These are phyloP conservation scores for Acanthurus tractus DNA, from an alignment of 2,797 vertebrate species.

Conservation along the genomic window DNA sequence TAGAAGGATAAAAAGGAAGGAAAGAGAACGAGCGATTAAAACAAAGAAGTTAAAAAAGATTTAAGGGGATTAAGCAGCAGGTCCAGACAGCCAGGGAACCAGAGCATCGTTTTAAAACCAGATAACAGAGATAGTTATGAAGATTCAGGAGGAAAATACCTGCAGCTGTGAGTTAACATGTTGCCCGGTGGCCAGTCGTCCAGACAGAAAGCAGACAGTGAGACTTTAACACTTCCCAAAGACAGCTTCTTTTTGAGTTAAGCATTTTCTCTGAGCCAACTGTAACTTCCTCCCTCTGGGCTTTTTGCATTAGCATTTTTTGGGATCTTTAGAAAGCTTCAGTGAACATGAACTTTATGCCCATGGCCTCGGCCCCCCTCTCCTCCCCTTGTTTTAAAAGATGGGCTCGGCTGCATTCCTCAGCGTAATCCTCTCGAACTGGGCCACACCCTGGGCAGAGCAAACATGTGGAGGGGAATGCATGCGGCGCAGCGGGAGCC, in stretches of 20 bases:
- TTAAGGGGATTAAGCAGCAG: constrained; percentile 2
- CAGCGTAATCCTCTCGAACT: constrained; percentile 78
- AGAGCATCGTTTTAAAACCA: constrained; percentile 27
- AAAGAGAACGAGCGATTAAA: constrained; percentile 12
- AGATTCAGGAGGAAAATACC: constrained; percentile 24
- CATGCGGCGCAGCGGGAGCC: constrained; percentile 50
- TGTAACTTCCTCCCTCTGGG: constrained; percentile 12
- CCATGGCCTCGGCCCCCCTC: constrained; percentile 26
- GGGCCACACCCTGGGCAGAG: constrained; percentile 78
- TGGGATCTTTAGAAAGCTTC: constrained; percentile 52
- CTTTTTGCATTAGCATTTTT: constrained; percentile 38
- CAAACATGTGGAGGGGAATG: constrained; percentile 78
- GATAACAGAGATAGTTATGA: constrained; percentile 41
- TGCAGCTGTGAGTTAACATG: constrained; percentile 23
- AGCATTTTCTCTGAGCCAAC: constrained; percentile 7
- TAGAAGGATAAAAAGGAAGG: background rate
- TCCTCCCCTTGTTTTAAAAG: constrained; percentile 71
- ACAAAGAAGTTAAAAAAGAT: background rate
- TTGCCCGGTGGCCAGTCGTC: background rate
- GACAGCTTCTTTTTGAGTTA: background rate
- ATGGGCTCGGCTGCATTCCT: constrained; percentile 82
- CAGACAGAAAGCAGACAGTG: constrained; percentile 32
- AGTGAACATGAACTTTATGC: constrained; percentile 65
- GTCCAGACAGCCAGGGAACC: constrained; percentile 11
- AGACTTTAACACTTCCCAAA: constrained; percentile 15